A percentile compares a stretch with the other conserved stretches of the same genome.
phyloP scores from a whole-genome alignment of 92 coral and sea anemone species.

The Palythoa caribaeorum region DNA sequence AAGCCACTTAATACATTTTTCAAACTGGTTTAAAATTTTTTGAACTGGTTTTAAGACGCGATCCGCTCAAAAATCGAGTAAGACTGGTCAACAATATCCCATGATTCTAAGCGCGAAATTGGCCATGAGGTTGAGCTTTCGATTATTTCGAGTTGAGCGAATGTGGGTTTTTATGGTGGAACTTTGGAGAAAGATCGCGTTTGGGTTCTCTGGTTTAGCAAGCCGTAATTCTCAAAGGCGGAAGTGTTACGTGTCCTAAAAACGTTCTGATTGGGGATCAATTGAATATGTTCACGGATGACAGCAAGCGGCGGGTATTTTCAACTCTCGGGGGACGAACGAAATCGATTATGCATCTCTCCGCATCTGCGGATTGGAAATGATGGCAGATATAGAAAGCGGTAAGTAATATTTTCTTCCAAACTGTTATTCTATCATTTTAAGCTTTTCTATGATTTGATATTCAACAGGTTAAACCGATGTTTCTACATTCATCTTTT shows the following conservation, averaged over 20 bases:
- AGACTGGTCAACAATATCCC: constrained; percentile 30
- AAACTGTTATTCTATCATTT: constrained; percentile 10
- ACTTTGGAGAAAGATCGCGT: neutral
- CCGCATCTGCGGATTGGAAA: constrained; percentile 16
- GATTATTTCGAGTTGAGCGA: neutral
- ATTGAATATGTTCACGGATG: constrained; percentile 14
- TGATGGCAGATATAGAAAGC: constrained; percentile 14
- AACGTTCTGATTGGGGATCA: constrained; percentile 17
- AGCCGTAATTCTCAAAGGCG: constrained; percentile 15
- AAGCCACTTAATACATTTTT: too few species aligned
- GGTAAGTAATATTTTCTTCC: constrained; percentile 18
- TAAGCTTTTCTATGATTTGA: neutral
- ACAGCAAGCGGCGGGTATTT: constrained; percentile 19
- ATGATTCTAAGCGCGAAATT: constrained; percentile 13
- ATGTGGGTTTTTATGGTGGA: neutral
- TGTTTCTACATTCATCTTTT: constrained; percentile 13
- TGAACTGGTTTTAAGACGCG: neutral
- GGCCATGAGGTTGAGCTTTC: constrained; percentile 1
- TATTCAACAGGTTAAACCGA: constrained; percentile 16
- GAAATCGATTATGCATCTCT: constrained; percentile 7
- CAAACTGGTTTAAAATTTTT: too few species aligned
- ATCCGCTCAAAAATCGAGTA: constrained; percentile 27
- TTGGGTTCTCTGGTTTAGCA: constrained; percentile 14
- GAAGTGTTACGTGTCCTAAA: neutral
- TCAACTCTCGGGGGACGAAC: constrained; percentile 11